Evolutionary conservation across 2,888 invertebrate species (phyloP), one percentile per base, ranked within the genome.

Genomic region (Perizoma affinitatum): DNA sequence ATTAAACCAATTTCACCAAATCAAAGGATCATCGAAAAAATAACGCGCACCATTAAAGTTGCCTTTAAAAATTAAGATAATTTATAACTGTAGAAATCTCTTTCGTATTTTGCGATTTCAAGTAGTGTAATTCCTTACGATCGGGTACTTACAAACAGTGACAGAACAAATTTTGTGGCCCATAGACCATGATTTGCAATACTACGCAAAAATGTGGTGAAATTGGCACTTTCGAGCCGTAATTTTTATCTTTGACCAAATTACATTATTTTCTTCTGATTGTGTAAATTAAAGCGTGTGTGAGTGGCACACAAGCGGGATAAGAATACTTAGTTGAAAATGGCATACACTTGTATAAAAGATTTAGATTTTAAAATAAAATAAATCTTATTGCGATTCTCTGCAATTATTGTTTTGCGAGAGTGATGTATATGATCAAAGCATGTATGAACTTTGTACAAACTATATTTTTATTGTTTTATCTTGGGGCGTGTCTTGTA

Each of bases 401-500:
- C 7, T 22, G 5, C 22, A 7, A 42, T n/a, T 65, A 69, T 69
- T 68, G 68, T 71, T 68, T 67, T 58, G 69, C n/a, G 50, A 4
- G 8, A 38, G 50, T 60, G 53, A 64, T 62, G 60, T 55, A 22
- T 67, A 55, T 58, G 68, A 66, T 60, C 67, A 63, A 63, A 54
- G 61, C 50, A 53, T 65, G 65, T 59, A 63, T 69, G 67, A 63
- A 66, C 68, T 68, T 67, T 79, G 76, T 79, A 76, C 73, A 76
- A 75, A 72, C 41, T 62, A 65, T 73, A 60, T 75, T 68, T 71
- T 61, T 72, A 69, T 74, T 73, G 61, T 73, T 73, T 73, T 70
- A 63, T 54, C 52, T 36, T 75, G 71, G 75, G 75, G 76, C 69
- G 71, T 74, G 75, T 70, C 71, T 68, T 67, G 63, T 67, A 55